Base-by-base conservation (phyloP, 2,113 vertebrate genomes). In the Zosterops japonicus region DNA sequence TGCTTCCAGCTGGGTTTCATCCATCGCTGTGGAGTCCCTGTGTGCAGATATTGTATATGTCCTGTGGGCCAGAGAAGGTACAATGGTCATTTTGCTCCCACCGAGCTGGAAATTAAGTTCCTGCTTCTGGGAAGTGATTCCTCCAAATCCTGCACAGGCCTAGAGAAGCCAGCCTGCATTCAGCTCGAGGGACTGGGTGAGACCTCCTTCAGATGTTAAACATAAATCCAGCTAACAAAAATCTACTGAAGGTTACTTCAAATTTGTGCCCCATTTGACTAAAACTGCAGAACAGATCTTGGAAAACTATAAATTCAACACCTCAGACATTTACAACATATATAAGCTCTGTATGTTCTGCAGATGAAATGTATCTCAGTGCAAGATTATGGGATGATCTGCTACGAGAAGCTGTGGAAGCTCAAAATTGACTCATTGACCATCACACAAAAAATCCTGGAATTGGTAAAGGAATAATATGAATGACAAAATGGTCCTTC, bases 1-100 rank as follows among this genome's bases (percentile, higher is more conserved):
- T 44, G 94, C 95, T 86, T 98, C 98, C 91, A 97, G 90, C 3
- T 97, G 97, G 55, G 98, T 97, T 94, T 98, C 98, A 1, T 94
- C 84, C 71, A 98, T 72, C 1, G 53, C 95, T 6, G 59, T 89
- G 4, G 97, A 96, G 56, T 96, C 96, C 77, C 94, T 90, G 50
- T 94, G 93, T 5, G 95, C 81, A 82, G 97, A 96, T 36, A 98
- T 84, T 3, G 97, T 96, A 39, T 97, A 96, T 35, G 95, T 94
- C 96, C 98, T 98, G 56, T 4, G 72, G 72, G 21, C 86, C 23
- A 59, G 63, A 75, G 91, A 89, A 70, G 95, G 64, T 12, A 83
- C 47, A 90, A 14, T 3, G 9, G 28, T 56, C 17, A 44, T 18
- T 53, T n/a, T 31, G 14, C 22, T 68, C 13, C 4, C 42, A 89